Conservation (phyloP, 2,797 vertebrate species). For the Tachyglossus aculeatus region DNA sequence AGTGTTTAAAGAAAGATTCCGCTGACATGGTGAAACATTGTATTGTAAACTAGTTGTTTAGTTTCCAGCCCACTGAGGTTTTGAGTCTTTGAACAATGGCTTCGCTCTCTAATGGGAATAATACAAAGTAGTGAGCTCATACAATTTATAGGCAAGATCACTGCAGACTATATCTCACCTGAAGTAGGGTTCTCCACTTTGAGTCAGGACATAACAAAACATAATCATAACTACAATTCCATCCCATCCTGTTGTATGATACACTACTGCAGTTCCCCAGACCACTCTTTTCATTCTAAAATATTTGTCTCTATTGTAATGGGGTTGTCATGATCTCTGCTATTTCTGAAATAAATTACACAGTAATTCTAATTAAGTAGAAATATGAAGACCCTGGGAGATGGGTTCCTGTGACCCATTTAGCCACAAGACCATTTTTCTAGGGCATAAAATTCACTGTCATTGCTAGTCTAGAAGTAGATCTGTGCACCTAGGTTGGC, state of each 20-base stretch:
- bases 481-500: too few species aligned
- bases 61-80: background rate
- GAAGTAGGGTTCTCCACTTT: background rate
- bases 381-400: background rate
- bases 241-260: background rate
- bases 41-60: conserved; percentile 10
- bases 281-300: background rate
- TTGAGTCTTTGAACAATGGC: conserved; percentile 11
- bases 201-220: background rate
- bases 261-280: background rate
- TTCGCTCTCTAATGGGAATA: background rate
- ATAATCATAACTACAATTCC: background rate
- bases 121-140: background rate
- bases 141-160: too few species aligned
- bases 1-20: too few species aligned
- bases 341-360: background rate
- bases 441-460: too few species aligned
- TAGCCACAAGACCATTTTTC: too few species aligned
- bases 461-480: too few species aligned
- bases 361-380: background rate
- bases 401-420: too few species aligned
- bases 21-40: conserved; percentile 8
- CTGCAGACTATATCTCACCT: too few species aligned
- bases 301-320: background rate
- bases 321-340: background rate